Base-by-base conservation (phyloP, 1,140 invertebrate genomes). In the Dendrolimus punctatus region DNA sequence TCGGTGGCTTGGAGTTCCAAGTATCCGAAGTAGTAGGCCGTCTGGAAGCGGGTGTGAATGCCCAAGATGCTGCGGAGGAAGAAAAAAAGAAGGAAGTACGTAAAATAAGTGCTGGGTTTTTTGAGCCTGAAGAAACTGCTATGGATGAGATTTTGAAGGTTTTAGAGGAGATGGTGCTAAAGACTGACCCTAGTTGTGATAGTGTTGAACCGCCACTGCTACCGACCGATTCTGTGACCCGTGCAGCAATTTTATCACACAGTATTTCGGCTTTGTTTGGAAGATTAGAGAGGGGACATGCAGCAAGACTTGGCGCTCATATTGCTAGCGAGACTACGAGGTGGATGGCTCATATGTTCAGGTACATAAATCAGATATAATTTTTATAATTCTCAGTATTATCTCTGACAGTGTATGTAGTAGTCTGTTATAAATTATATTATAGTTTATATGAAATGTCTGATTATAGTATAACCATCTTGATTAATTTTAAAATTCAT, bases 261-360 rank as follows among this genome's bases (percentile, higher is more conserved):
- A 92, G 93, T 64, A 80, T 95, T 53, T 91, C 91, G 6, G 93
- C 94, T 4, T 92, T 93, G 68, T 91, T 93, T 56, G 90, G 92
- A 6, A 90, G 91, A 41, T 76, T 96, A 47, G 92, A 94, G 47
- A 87, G 91, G 46, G 80, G 85, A 50, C 91, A 94, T 75, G 89
- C 94, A 40, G 91, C 93, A 43, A 90, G 91, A 66, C 79, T 95
- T 40, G 91, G 91, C 36, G 90, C 90, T 47, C 91, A 93, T 63
- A 89, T 95, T 42, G 91, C 91, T 0, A 91, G 91, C 9, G 94
- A 95, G 68, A 93, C 93, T 0, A 92, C 92, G 5, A 88, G 93
- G 64, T 95, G 93, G 94, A 85, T 95, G 40, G 91, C 92, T 53
- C 91, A 94, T 68, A 90, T 95, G 68, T 95, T 95, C 77, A 93